These are phyloP conservation scores for Drosophila willistoni DNA, from an alignment of 1,140 invertebrate genomes.

Conservation along the genomic window DNA sequence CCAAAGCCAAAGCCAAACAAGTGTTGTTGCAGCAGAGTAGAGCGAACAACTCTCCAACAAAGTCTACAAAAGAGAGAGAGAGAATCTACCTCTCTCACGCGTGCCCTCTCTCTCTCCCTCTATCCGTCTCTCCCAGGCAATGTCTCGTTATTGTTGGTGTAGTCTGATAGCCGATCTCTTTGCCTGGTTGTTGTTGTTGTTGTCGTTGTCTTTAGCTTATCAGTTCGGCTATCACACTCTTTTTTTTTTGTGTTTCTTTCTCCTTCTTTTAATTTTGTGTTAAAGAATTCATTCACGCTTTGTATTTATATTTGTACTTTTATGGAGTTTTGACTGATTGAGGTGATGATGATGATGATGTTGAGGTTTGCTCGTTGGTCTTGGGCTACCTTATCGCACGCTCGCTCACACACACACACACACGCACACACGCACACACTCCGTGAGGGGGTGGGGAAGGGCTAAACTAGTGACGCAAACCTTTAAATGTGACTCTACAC, in stretches of 20 bases:
- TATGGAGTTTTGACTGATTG: slow-evolving; percentile 70
- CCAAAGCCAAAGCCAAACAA: slow-evolving; percentile 61
- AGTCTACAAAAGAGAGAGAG: slow-evolving; percentile 41
- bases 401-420: neutral
- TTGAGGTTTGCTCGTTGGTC: slow-evolving; percentile 36
- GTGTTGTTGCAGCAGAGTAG: slow-evolving; percentile 42
- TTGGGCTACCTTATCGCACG: slow-evolving; percentile 11
- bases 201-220: slow-evolving; percentile 51
- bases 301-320: slow-evolving; percentile 60
- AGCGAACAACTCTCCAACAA: slow-evolving; percentile 43
- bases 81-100: neutral
- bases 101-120: neutral
- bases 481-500: neutral
- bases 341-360: slow-evolving; percentile 63
- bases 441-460: neutral
- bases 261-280: slow-evolving; percentile 69
- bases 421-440: neutral
- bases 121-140: neutral
- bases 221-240: slow-evolving; percentile 66
- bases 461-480: slow-evolving; percentile 7
- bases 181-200: slow-evolving; percentile 27
- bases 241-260: slow-evolving; percentile 38
- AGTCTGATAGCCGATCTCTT: slow-evolving; percentile 58
- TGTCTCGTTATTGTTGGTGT: slow-evolving; percentile 1
- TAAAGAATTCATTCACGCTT: slow-evolving; percentile 75